A percentile compares a stretch with the other conserved stretches of the same genome.
Evolutionary conservation across 2,797 vertebrate genomes (phyloP).

Genomic region (Dryobates pubescens): DNA sequence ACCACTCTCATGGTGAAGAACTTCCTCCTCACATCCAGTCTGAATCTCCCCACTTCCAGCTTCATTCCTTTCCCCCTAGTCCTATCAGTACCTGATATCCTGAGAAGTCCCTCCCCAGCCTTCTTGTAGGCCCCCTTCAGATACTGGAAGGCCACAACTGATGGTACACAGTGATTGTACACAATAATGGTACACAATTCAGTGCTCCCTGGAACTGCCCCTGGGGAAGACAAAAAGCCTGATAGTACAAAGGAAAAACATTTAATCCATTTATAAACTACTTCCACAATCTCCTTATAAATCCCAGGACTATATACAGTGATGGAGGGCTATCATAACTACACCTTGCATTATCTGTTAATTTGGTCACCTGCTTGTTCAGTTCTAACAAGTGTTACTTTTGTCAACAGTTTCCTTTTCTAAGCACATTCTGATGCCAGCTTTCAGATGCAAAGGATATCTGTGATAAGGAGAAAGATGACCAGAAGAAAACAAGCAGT

Average conservation of each 20-base stretch:
- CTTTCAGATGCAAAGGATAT: background rate
- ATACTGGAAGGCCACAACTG: too few species aligned
- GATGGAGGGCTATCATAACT: background rate
- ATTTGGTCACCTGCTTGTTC: background rate
- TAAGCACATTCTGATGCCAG: background rate
- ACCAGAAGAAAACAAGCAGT: background rate
- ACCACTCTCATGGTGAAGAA: too few species aligned
- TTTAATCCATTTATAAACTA: background rate
- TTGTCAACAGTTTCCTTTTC: background rate
- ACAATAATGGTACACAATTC: too few species aligned
- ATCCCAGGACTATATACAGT: background rate
- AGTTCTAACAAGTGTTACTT: background rate
- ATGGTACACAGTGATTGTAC: too few species aligned
- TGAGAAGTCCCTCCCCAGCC: too few species aligned
- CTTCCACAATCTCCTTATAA: background rate
- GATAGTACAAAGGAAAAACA: background rate
- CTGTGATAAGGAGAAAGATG: background rate
- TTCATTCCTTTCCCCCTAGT: too few species aligned
- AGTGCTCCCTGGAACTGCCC: fast-evolving
- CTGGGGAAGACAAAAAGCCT: background rate
- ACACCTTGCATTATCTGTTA: background rate
- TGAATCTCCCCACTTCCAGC: too few species aligned
- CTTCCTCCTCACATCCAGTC: too few species aligned
- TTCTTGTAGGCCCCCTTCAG: too few species aligned
- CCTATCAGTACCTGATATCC: too few species aligned